Conservation (phyloP, 2,888 invertebrate species). For the Pseudococcus viburni region DNA sequence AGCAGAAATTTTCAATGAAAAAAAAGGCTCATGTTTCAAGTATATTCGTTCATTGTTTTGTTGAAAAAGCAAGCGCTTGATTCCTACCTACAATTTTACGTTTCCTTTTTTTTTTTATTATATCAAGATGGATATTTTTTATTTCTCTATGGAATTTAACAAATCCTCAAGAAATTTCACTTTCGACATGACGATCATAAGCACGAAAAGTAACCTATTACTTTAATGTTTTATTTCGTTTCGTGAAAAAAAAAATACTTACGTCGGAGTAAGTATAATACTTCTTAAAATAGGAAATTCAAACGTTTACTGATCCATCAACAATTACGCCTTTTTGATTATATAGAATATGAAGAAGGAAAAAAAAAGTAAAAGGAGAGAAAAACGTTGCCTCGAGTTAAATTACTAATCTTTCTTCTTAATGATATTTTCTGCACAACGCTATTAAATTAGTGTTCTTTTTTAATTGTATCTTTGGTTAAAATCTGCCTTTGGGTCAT, state of each 20-base stretch:
- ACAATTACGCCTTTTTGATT: conserved; percentile 26
- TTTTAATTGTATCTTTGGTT: conserved; percentile 30
- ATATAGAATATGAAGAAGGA: not conserved
- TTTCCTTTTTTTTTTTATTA: too few species aligned
- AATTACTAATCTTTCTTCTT: conserved; percentile 25
- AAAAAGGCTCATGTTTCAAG: too few species aligned
- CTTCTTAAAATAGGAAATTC: not conserved
- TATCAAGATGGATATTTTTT: too few species aligned
- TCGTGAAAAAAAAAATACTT: not conserved
- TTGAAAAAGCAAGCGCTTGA: too few species aligned
- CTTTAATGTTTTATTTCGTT: too few species aligned
- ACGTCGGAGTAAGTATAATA: not conserved
- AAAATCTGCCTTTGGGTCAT: conserved; percentile 24
- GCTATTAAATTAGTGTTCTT: conserved; percentile 26
- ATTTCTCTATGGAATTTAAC: too few species aligned
- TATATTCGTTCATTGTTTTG: too few species aligned
- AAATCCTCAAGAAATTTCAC: too few species aligned
- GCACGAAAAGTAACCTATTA: too few species aligned
- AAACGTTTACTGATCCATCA: not conserved
- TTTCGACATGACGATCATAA: too few species aligned
- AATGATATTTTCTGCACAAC: conserved; percentile 7
- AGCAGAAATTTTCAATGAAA: too few species aligned
- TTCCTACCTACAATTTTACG: too few species aligned
- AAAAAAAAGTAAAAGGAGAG: not conserved
- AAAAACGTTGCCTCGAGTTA: not conserved